Evolutionary conservation across 2,113 vertebrate species (phyloP), one percentile per base, ranked within the genome.

Genomic region (Xenopus borealis): DNA sequence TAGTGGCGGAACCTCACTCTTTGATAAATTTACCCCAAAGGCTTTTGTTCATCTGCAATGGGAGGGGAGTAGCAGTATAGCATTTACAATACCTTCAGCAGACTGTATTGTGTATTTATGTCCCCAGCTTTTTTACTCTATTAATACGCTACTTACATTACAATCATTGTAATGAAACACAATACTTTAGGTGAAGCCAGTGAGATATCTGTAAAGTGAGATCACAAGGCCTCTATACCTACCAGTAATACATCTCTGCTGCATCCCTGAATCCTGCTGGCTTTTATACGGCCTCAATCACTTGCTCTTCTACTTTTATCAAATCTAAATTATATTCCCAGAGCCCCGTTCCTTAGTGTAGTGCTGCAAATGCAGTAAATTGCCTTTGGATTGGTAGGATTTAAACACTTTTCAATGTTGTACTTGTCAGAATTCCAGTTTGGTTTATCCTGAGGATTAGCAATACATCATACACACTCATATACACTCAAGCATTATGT

Each of bases 221-320:
- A 55, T 55, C 17, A 55, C 17, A 55, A n/a, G 3, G 12, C 16
- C 17, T 55, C 14, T 55, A 4, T 16, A 10, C 47, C 53, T n/a
- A n/a, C 53, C 16, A 16, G 18, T n/a, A 55, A 55, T 55, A n/a
- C 9, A 4, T 55, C 7, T 55, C 17, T 4, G 16, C 12, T 55
- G 53, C 53, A 55, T 16, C 14, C 13, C 17, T 8, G 53, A 4
- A n/a, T 55, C 53, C 53, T 55, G 53, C 53, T 55, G 53, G 16
- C 53, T 55, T 55, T n/a, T 8, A n/a, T 55, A 55, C 16, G 1
- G 53, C 53, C 16, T 55, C 12, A 4, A 13, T 55, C 3, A 55
- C 12, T 55, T 55, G 53, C 53, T 55, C 18, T 55, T n/a, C 53
- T n/a, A 55, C 53, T 55, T 55, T 55, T 55, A 55, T 55, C 53